Evolutionary conservation across 2,888 invertebrate genomes (phyloP), one percentile per base, ranked within the genome.

Genomic region (Chymomyza fuscimana): DNA sequence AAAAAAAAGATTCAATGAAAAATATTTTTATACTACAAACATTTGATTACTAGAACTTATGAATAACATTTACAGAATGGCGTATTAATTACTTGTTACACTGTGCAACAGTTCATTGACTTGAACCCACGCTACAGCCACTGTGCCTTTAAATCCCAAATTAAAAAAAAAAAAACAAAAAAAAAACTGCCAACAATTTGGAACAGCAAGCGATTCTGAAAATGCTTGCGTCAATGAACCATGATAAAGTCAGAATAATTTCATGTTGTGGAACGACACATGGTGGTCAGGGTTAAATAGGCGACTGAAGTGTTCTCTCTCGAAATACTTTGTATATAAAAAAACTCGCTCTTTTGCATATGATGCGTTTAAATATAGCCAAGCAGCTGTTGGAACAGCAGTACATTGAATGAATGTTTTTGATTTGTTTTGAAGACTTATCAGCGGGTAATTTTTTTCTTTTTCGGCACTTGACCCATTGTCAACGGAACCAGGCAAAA

Each of bases 1-100:
- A 32, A 56, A 65, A 58, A 65, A 66, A 62, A 66, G 51, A 64
- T 54, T 52, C 40, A 62, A 56, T 62, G 19, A 56, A 56, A 56
- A 32, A 29, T 15, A 32, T 59, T 59, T 10, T 32, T 25, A 59
- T 59, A 32, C 29, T 36, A 59, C 59, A 32, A 32, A 7, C 32
- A 32, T 7, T 32, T 32, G 32, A 32, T 32, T 32, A 59, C 15
- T 15, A 32, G 6, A 22, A 32, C 15, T 15, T 29, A 22, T 15
- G 29, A 25, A 29, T 22, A 7, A 59, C 40, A 46, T 12, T 12
- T 12, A 59, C 29, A 29, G 25, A 58, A 22, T 22, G 25, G 29
- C 16, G 15, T 56, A 25, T 52, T 10, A 56, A 56, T 56, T 16
- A 56, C 9, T 12, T 56, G 40, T 46, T 12, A 46, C 40, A 46